Evolutionary conservation across 2,888 invertebrate species (phyloP).

Genomic region (Ypsolopha sequella): DNA sequence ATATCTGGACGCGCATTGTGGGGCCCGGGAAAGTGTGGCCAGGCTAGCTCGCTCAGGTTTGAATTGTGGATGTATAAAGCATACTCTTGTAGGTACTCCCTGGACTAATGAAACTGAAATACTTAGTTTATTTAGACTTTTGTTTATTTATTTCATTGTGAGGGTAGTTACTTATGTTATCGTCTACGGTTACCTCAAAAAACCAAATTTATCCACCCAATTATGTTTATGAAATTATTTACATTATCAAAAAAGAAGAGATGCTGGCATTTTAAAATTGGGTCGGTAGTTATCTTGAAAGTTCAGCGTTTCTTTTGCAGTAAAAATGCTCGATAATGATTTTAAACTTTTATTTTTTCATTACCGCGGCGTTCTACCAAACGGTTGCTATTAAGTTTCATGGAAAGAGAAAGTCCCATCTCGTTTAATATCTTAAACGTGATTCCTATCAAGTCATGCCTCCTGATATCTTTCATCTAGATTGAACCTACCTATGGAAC

Average conservation of each 20-base stretch:
- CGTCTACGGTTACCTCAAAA: too few relatives aligned
- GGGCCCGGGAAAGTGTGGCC: slow-evolving; percentile 6
- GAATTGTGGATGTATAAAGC: neutral
- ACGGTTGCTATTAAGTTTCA: neutral
- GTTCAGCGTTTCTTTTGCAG: neutral
- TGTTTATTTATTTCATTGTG: neutral
- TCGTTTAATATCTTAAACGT: slow-evolving; percentile 1
- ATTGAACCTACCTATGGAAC: neutral
- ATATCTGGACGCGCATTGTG: slow-evolving; percentile 14
- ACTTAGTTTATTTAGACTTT: neutral
- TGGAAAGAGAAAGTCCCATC: neutral
- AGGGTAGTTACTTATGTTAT: too few relatives aligned
- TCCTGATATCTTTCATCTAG: neutral
- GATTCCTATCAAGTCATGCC: neutral
- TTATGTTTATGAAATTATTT: too few relatives aligned
- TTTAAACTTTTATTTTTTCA: neutral
- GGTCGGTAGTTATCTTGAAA: neutral
- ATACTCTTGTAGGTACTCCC: neutral
- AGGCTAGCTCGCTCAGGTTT: neutral
- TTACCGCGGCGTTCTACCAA: too few relatives aligned
- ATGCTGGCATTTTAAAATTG: too few relatives aligned
- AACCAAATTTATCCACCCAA: too few relatives aligned
- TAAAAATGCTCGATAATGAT: neutral
- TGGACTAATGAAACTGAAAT: neutral
- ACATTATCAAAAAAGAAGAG: too few relatives aligned